Percentiles rank a stretch among this genome's conserved stretches.
These are phyloP conservation scores for Oedothorax gibbosus DNA, from an alignment of 1,140 invertebrate species.

Conservation along the genomic window DNA sequence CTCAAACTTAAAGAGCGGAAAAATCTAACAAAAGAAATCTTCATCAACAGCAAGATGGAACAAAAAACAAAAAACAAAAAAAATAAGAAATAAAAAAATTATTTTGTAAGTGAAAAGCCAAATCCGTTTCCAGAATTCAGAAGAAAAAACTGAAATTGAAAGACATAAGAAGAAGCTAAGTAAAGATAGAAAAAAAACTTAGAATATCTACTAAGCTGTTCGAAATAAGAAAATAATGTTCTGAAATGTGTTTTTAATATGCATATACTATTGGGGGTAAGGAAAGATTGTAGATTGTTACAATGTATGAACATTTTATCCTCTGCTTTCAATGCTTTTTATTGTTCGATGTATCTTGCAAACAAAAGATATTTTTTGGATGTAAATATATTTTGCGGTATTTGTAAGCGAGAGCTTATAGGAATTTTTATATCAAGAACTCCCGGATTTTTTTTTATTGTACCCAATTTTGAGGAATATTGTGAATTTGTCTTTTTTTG, in stretches of 20 bases:
- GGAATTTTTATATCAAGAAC: too few relatives aligned
- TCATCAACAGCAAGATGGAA: background rate
- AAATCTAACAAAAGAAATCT: background rate
- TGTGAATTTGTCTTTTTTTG: too few relatives aligned
- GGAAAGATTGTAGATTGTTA: too few relatives aligned
- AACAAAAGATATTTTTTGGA: too few relatives aligned
- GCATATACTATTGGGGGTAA: background rate
- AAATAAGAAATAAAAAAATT: conserved; percentile 13
- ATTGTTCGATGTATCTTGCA: too few relatives aligned
- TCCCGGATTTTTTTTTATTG: too few relatives aligned
- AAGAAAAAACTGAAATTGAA: conserved; percentile 12
- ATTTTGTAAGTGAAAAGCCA: background rate
- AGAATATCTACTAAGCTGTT: background rate
- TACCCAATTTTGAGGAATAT: too few relatives aligned
- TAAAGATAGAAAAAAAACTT: conserved; percentile 3
- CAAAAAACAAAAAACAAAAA: background rate
- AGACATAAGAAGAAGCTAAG: background rate
- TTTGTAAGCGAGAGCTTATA: too few relatives aligned
- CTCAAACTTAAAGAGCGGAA: conserved; percentile 9
- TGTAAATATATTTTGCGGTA: too few relatives aligned
- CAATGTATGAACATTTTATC: too few relatives aligned
- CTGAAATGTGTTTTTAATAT: conserved; percentile 31
- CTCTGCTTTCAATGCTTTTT: too few relatives aligned
- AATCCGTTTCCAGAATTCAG: conserved; percentile 23
- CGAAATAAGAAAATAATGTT: conserved; percentile 45